Evolutionary conservation across 2,113 vertebrate genomes (phyloP).

Genomic region (Lagopus muta): DNA sequence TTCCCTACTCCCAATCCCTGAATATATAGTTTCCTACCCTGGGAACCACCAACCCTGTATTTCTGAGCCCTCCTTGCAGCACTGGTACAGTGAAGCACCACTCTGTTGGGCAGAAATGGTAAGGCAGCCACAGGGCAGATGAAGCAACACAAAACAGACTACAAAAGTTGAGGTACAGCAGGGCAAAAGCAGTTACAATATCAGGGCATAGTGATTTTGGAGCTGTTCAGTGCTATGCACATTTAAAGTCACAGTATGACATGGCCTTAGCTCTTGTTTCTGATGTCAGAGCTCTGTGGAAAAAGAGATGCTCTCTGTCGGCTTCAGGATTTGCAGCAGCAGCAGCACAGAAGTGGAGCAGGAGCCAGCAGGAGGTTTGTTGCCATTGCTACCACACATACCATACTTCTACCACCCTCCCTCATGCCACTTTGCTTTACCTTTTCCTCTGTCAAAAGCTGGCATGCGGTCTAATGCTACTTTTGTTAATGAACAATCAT

Average conservation of each 20-base stretch:
- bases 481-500: conserved; percentile 57
- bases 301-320: neutral
- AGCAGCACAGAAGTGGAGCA: accelerated
- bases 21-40: neutral
- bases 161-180: accelerated
- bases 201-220: neutral
- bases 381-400: neutral
- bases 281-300: neutral
- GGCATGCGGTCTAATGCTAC: neutral
- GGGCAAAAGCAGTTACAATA: neutral
- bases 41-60: neutral
- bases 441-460: neutral
- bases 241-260: neutral
- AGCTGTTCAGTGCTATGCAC: accelerated
- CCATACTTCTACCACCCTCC: neutral
- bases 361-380: neutral
- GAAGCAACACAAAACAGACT: neutral
- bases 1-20: neutral
- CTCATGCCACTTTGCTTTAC: neutral
- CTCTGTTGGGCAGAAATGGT: accelerated
- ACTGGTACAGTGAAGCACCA: neutral
- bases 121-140: accelerated
- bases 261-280: no score
- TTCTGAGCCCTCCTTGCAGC: neutral
- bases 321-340: neutral